Conservation (phyloP, 2,888 invertebrate species). For the Cephus sareptanus region DNA sequence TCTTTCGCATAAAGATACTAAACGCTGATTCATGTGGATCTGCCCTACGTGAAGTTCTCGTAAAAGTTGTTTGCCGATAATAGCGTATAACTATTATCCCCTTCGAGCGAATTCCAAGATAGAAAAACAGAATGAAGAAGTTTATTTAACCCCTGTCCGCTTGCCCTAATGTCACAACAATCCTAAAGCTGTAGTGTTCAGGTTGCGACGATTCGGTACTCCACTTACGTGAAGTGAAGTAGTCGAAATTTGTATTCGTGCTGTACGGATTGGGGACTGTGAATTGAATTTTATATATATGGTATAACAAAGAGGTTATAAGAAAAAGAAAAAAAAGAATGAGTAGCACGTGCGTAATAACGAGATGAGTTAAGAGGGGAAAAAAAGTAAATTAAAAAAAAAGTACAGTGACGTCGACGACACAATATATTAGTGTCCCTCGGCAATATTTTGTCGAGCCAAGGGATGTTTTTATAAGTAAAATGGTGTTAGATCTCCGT, state of each 20-base stretch:
- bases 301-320: slow-evolving; percentile 25
- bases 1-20: background rate
- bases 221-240: slow-evolving; percentile 2
- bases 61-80: background rate
- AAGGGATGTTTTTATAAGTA: slow-evolving; percentile 62
- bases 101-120: background rate
- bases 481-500: slow-evolving; percentile 57
- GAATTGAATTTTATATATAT: slow-evolving; percentile 59
- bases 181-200: slow-evolving; percentile 60
- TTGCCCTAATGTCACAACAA: background rate
- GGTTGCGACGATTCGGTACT: slow-evolving; percentile 53
- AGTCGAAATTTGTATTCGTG: slow-evolving; percentile 36
- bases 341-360: slow-evolving; percentile 11
- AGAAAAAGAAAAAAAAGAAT: slow-evolving; percentile 14
- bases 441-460: slow-evolving; percentile 64
- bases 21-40: background rate
- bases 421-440: slow-evolving; percentile 57
- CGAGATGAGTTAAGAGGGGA: background rate
- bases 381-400: slow-evolving; percentile 35
- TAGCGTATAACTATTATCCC: background rate
- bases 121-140: background rate
- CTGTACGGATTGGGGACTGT: slow-evolving; percentile 55
- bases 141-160: background rate
- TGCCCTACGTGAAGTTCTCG: background rate
- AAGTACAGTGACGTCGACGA: slow-evolving; percentile 40